Evolutionary conservation across 2,888 invertebrate genomes (phyloP).

Genomic region (Epistrophella euchroma): DNA sequence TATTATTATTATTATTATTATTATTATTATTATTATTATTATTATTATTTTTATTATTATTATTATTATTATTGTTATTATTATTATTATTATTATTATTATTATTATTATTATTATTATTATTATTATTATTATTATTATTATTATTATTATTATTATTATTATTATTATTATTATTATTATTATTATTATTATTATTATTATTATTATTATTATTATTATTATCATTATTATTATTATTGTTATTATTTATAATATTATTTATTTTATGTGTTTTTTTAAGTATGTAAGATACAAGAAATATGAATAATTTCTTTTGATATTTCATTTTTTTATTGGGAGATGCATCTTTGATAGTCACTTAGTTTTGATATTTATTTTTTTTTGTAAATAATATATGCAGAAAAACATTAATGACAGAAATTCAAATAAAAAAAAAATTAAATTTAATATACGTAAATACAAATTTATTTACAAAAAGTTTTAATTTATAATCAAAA

Average conservation of each 20-base stretch:
- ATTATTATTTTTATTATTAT: not conserved
- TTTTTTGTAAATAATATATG: slow-evolving; percentile 14
- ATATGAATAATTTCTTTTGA: slow-evolving; percentile 53
- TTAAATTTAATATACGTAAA: not conserved
- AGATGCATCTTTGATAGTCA: slow-evolving; percentile 84
- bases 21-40: not conserved
- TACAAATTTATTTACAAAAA: not conserved
- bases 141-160: slow-evolving; percentile 2
- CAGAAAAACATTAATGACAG: not conserved
- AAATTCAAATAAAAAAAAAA: not conserved
- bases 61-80: not conserved
- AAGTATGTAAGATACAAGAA: slow-evolving; percentile 53
- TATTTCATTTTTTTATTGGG: slow-evolving; percentile 78
- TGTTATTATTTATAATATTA: not conserved
- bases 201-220: slow-evolving; percentile 5
- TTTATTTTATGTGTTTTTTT: slow-evolving; percentile 21
- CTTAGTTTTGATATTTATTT: slow-evolving; percentile 81
- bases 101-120: not conserved
- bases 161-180: slow-evolving; percentile 6
- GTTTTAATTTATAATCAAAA: no score
- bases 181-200: slow-evolving; percentile 1
- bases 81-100: not conserved
- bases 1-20: not conserved
- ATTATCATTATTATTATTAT: not conserved
- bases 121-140: not conserved